These are phyloP conservation scores for Zaprionus lachaisei DNA, from an alignment of 1,140 invertebrate genomes.

Conservation along the genomic window DNA sequence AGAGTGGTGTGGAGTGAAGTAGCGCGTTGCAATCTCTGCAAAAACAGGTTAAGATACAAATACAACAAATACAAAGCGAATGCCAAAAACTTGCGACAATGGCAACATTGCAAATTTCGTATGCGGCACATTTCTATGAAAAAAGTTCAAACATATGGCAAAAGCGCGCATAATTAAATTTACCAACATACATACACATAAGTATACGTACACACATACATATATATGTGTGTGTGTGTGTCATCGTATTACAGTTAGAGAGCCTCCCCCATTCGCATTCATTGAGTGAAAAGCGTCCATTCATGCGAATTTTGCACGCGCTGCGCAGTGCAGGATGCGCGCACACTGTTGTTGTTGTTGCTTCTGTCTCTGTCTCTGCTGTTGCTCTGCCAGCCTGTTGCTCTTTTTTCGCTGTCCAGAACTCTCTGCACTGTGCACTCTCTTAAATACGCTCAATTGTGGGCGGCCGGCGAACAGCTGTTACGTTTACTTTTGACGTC, in stretches of 20 bases:
- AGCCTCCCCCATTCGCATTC: slow-evolving; percentile 56
- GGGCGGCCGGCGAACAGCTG: slow-evolving; percentile 66
- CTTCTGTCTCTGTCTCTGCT: slow-evolving; percentile 1
- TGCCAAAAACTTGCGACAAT: slow-evolving; percentile 48
- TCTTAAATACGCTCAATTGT: slow-evolving; percentile 54
- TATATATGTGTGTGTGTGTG: slow-evolving; percentile 15
- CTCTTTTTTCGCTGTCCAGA: slow-evolving; percentile 21
- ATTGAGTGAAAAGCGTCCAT: slow-evolving; percentile 63
- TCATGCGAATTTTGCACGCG: slow-evolving; percentile 78
- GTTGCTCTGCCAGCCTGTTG: slow-evolving; percentile 20
- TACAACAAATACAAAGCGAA: slow-evolving; percentile 58
- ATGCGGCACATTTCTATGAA: slow-evolving; percentile 71
- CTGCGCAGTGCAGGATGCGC: slow-evolving; percentile 80
- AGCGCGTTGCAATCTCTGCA: slow-evolving; percentile 66
- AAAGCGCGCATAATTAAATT: slow-evolving; percentile 80
- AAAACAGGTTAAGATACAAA: slow-evolving; percentile 74
- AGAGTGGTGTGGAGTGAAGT: slow-evolving; percentile 34
- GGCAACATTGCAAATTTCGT: slow-evolving; percentile 71
- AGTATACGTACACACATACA: slow-evolving; percentile 5
- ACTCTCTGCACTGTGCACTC: slow-evolving; percentile 22
- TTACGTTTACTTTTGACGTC: slow-evolving; percentile 73
- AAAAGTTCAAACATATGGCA: slow-evolving; percentile 74
- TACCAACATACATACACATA: slow-evolving; percentile 43
- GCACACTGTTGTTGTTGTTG: slow-evolving; percentile 30
- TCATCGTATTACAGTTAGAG: slow-evolving; percentile 53